Evolutionary conservation across 2,113 vertebrate species (phyloP).

Genomic region (Pantherophis guttatus): DNA sequence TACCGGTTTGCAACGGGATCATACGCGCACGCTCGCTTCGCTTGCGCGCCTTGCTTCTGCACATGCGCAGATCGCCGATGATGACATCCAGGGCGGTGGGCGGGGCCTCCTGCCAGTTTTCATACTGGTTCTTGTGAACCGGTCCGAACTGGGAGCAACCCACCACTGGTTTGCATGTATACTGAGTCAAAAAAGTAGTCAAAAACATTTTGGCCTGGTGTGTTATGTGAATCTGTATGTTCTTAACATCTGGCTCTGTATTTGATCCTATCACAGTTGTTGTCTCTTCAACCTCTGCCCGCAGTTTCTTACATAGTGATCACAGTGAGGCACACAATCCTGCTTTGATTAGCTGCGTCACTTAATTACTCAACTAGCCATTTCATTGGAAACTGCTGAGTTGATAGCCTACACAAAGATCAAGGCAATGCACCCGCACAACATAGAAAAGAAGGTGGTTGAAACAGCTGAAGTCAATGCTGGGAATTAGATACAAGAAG

Average conservation of each 20-base stretch:
- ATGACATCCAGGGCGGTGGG: too few species aligned
- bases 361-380: neutral
- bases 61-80: too few species aligned
- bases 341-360: neutral
- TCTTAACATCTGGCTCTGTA: neutral
- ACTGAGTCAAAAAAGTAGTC: too few species aligned
- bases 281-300: neutral
- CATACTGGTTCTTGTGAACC: too few species aligned
- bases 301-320: too few species aligned
- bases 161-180: neutral
- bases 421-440: neutral
- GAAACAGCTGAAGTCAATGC: neutral
- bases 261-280: neutral
- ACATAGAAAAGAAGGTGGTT: neutral
- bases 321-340: neutral
- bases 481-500: neutral
- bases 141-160: too few species aligned
- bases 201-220: neutral
- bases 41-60: too few species aligned
- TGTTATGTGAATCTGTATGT: neutral
- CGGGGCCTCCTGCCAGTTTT: too few species aligned
- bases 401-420: neutral
- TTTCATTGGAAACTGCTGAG: neutral
- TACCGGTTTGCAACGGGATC: too few species aligned
- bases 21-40: too few species aligned